phyloP scores from a whole-genome alignment of 2,113 vertebrate genomes.

The Lucifuga dentata region DNA sequence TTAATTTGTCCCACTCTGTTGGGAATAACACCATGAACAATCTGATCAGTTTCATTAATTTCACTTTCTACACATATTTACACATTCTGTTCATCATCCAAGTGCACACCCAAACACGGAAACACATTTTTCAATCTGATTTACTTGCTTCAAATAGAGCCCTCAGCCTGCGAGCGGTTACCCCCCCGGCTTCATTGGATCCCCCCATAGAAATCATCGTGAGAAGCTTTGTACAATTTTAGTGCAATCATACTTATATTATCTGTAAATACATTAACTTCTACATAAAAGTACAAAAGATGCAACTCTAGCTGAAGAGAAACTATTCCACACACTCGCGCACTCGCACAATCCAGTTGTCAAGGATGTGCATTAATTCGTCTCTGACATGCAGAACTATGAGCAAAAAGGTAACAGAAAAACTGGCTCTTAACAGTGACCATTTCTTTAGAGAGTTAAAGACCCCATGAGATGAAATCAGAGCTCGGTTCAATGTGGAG shows the following conservation, averaged over 20 bases:
- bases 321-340: slow-evolving; percentile 6
- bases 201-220: background rate
- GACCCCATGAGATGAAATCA: slow-evolving; percentile 15
- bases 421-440: slow-evolving; percentile 25
- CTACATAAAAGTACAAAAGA: slow-evolving; percentile 43
- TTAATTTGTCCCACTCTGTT: slow-evolving; percentile 48
- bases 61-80: slow-evolving; percentile 25
- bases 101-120: slow-evolving; percentile 14
- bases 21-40: slow-evolving; percentile 14
- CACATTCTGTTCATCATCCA: slow-evolving; percentile 14
- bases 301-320: slow-evolving; percentile 23
- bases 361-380: slow-evolving; percentile 45
- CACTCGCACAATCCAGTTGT: slow-evolving; percentile 61
- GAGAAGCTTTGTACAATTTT: slow-evolving; percentile 67
- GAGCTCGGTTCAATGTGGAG: background rate
- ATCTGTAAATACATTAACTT: slow-evolving; percentile 51
- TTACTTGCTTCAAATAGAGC: slow-evolving; percentile 22
- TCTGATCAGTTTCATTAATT: background rate
- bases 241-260: slow-evolving; percentile 70
- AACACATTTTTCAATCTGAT: slow-evolving; percentile 6
- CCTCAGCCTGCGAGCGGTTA: slow-evolving; percentile 50
- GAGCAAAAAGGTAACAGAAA: slow-evolving; percentile 52
- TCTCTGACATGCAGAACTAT: slow-evolving; percentile 56
- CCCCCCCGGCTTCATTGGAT: slow-evolving; percentile 60
- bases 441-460: slow-evolving; percentile 19